Base-by-base conservation (phyloP, 2,888 invertebrate species). In the Zygaena filipendulae region DNA sequence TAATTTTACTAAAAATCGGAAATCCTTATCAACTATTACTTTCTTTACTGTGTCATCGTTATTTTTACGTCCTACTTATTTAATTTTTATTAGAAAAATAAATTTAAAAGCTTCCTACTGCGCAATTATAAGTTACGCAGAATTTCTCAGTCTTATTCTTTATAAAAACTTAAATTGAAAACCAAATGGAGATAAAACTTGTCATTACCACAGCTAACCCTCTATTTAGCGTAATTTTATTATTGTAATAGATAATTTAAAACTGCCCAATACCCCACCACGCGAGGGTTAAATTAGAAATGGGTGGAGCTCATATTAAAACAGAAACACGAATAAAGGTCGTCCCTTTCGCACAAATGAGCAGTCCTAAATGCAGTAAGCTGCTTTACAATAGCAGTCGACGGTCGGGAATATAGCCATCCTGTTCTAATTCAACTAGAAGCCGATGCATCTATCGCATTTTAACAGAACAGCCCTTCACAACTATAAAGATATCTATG, bases 181-280 rank as follows among this genome's bases (percentile, higher is more conserved):
- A n/a, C n/a, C n/a, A n/a, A n/a, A n/a, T n/a, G n/a, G n/a, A 70
- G 70, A 75, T 72, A 68, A 70, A 72, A 70, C 66, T 68, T 67
- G 69, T 74, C 67, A 74, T 79, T 72, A 74, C 59, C 67, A 68
- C 66, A 74, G 67, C 68, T 74, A 74, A 77, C 72, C 77, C 74
- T 75, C 75, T 75, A 77, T 74, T 75, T 74, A 56, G 57, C 57
- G 55, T 72, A 77, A 77, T 75, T 71, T 77, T 77, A 77, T 77
- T 75, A 75, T 75, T 74, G 74, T 72, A 77, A 77, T 74, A 71
- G 75, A 75, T 75, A 77, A 77, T 74, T 79, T 77, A 71, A 77
- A 77, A 75, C 74, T 74, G 72, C 56, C 74, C 68, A 67, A 69
- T 64, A 58, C 74, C 74, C 75, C 74, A 67, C 72, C 61, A 68